Evolutionary conservation across 2,888 invertebrate genomes (phyloP).

Genomic region (Octodonta nipae): DNA sequence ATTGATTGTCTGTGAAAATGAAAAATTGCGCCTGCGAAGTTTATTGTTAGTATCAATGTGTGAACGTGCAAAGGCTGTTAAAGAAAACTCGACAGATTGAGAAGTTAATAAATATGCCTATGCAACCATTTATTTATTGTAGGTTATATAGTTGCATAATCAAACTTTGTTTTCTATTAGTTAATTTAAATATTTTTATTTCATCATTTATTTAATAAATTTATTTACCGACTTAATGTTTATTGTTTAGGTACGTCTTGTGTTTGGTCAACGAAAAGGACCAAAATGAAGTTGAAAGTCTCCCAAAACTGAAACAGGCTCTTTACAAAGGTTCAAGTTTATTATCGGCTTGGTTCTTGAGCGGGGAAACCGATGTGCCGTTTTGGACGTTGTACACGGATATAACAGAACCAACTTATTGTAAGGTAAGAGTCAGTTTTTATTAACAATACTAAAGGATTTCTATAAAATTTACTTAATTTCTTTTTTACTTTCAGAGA

Average conservation of each 20-base stretch:
- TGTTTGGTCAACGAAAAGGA: constrained; percentile 61
- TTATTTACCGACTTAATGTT: neutral
- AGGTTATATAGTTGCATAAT: too few species aligned
- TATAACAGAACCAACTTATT: constrained; percentile 57
- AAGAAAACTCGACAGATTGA: too few species aligned
- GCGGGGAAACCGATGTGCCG: constrained; percentile 56
- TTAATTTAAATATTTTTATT: too few species aligned
- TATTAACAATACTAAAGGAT: too few species aligned
- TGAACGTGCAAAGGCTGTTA: too few species aligned
- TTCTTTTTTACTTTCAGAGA: constrained; percentile 37
- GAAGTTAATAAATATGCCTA: too few species aligned
- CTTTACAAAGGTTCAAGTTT: constrained; percentile 63
- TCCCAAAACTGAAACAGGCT: constrained; percentile 56
- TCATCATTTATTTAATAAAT: neutral
- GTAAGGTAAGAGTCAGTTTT: constrained; percentile 61
- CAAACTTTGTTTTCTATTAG: too few species aligned
- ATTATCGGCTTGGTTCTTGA: constrained; percentile 63
- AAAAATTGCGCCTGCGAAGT: too few species aligned
- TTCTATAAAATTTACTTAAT: too few species aligned
- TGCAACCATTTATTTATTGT: too few species aligned
- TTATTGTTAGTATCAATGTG: too few species aligned
- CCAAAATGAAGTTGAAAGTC: constrained; percentile 40
- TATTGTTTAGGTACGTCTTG: constrained; percentile 48
- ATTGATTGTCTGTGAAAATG: too few species aligned
- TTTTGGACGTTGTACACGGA: constrained; percentile 70